phyloP scores from a whole-genome alignment of 2,888 invertebrate species.

The Oligia latruncula region DNA sequence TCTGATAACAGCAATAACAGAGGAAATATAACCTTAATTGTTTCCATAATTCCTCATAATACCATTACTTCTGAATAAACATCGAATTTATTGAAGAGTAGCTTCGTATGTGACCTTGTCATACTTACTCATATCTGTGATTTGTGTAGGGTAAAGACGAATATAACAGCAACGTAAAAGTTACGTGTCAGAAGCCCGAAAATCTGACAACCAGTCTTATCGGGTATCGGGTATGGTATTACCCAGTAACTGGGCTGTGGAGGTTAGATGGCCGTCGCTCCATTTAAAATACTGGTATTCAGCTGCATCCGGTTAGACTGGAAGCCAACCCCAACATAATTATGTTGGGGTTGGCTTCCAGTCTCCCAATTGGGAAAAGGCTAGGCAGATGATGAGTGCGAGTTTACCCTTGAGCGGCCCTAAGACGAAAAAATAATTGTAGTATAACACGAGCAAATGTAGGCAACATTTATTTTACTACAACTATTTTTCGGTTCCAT shows the following conservation, averaged over 20 bases:
- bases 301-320: no score
- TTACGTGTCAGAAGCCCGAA: background rate
- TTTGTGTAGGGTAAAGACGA: background rate
- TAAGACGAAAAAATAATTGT: background rate
- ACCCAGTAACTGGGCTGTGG: no score
- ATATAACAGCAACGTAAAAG: background rate
- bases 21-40: conserved; percentile 10
- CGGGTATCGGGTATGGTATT: no score
- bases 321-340: no score
- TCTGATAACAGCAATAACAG: background rate
- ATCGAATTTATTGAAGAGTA: background rate
- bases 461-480: background rate
- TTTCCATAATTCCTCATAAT: background rate
- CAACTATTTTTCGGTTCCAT: background rate
- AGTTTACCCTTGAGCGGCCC: background rate
- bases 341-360: no score
- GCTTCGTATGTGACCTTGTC: background rate
- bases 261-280: no score
- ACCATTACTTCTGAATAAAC: conserved; percentile 2
- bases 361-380: no score
- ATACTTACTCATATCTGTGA: background rate
- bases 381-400: no score
- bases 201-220: no score
- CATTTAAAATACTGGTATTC: no score
- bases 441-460: background rate